These are phyloP conservation scores for Thumatha senex DNA, from an alignment of 2,888 invertebrate species.

Conservation along the genomic window DNA sequence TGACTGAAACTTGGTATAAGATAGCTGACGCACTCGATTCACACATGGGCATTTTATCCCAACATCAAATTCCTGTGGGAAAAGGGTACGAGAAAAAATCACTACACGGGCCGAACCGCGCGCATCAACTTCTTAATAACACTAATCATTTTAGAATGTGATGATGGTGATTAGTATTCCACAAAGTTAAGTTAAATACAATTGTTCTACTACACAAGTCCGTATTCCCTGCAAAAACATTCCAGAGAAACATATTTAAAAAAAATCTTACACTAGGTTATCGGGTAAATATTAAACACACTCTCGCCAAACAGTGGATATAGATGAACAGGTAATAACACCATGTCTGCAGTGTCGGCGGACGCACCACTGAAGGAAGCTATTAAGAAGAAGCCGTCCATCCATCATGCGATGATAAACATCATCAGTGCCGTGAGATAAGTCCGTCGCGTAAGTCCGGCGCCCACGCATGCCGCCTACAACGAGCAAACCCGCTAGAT, in stretches of 20 bases:
- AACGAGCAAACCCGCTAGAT: conserved; percentile 30
- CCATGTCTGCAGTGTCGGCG: conserved; percentile 24
- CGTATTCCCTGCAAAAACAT: too few species aligned
- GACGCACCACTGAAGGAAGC: conserved; percentile 40
- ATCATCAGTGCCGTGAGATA: conserved; percentile 50
- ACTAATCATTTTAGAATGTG: too few species aligned
- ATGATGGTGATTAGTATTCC: neutral
- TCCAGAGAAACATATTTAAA: neutral
- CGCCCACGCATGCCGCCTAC: conserved; percentile 38
- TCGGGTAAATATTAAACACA: too few species aligned
- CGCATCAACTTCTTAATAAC: too few species aligned
- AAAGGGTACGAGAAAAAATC: too few species aligned
- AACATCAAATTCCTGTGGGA: too few species aligned
- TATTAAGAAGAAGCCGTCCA: conserved; percentile 35
- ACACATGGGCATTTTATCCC: too few species aligned
- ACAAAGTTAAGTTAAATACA: too few species aligned
- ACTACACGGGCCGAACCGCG: too few species aligned
- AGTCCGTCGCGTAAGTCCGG: conserved; percentile 37
- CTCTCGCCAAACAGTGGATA: conserved; percentile 25
- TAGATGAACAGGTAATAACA: conserved; percentile 34
- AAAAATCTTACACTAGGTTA: neutral
- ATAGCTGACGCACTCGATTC: too few species aligned
- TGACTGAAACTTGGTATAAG: too few species aligned
- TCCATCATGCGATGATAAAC: conserved; percentile 67
- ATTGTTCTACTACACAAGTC: too few species aligned